phyloP scores from a whole-genome alignment of 2,888 invertebrate genomes.

The Psylliodes chrysocephalus region DNA sequence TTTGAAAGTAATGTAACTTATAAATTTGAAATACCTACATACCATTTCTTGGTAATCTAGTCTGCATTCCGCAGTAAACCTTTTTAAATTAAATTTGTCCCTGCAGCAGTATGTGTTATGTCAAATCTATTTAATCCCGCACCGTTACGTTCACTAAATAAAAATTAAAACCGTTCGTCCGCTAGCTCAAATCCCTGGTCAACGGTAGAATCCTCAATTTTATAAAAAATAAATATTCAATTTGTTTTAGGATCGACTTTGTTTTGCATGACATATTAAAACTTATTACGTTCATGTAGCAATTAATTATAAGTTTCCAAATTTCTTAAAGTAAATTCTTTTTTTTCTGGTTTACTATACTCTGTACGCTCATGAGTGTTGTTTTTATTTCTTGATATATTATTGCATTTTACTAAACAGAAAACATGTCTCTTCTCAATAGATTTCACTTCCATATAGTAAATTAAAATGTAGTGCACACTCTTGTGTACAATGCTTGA shows the following conservation, averaged over 20 bases:
- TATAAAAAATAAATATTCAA: not conserved
- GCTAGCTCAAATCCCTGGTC: not conserved
- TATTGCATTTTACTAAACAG: constrained; percentile 12
- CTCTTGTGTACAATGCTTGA: constrained; percentile 8
- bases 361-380: not conserved
- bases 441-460: constrained; percentile 30
- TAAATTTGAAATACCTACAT: no score
- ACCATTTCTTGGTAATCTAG: not conserved
- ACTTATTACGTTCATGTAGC: no score
- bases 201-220: not conserved
- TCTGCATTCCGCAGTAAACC: not conserved
- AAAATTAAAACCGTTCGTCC: not conserved
- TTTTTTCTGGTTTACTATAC: not conserved
- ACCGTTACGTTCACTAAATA: not conserved
- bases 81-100: not conserved
- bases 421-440: constrained; percentile 14
- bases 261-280: no score
- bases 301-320: no score
- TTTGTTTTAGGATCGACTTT: no score
- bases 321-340: no score
- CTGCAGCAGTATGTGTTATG: not conserved
- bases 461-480: constrained; percentile 26
- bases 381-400: constrained; percentile 12
- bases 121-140: not conserved
- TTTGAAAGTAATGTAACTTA: no score